A percentile compares a stretch with the other conserved stretches of the same genome.
These are phyloP conservation scores for Tipula helvola DNA, from an alignment of 2,888 invertebrate genomes.

Conservation along the genomic window DNA sequence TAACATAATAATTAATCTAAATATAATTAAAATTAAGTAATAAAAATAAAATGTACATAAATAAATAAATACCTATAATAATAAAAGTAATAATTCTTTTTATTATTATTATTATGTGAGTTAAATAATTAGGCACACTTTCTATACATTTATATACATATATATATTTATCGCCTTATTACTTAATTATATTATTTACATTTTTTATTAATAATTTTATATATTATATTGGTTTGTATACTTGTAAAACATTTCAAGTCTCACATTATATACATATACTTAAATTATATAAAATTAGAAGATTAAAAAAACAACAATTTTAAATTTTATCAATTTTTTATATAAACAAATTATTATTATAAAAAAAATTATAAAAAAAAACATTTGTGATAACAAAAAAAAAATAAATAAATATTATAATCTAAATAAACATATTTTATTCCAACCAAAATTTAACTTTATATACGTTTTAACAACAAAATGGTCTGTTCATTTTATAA, in stretches of 20 bases:
- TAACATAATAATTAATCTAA: not conserved
- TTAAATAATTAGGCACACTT: not conserved
- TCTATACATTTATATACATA: not conserved
- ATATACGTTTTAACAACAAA: not conserved
- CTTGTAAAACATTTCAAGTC: not conserved
- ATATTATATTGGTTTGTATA: not conserved
- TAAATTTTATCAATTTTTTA: not conserved
- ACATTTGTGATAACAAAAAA: slow-evolving; percentile 1
- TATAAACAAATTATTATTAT: not conserved
- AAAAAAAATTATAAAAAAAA: not conserved
- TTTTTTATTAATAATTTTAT: not conserved
- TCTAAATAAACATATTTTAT: not conserved
- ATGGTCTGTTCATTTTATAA: not conserved
- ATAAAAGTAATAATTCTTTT: not conserved
- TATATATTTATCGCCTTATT: not conserved
- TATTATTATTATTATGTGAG: not conserved
- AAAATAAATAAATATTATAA: not conserved
- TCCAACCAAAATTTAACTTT: not conserved
- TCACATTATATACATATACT: not conserved
- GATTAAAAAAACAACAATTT: not conserved
- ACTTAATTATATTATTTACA: not conserved
- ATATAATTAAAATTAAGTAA: not conserved
- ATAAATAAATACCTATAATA: not conserved
- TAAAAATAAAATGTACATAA: not conserved
- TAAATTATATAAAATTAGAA: not conserved